Evolutionary conservation across 2,888 invertebrate genomes (phyloP), one percentile per base, ranked within the genome.

Genomic region (Tetragonisca angustula): DNA sequence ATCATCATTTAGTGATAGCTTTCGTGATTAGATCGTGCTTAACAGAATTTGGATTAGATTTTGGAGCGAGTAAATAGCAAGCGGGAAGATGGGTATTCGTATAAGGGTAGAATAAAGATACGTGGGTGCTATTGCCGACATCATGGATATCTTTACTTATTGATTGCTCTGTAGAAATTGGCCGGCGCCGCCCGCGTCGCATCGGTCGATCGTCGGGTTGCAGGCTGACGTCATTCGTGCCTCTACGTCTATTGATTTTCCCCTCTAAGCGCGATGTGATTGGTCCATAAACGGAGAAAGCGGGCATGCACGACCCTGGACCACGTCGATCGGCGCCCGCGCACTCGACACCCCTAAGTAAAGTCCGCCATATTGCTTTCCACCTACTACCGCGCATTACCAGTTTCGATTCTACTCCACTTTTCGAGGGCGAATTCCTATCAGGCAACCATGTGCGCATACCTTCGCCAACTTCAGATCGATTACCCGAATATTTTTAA

Each of bases 181-280:
- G 92, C 92, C 92, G 93, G 92, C 93, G 91, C 92, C 93, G 93
- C 93, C 92, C 92, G 92, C 91, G 89, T 90, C 92, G 92, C 92
- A 91, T 92, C 91, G 93, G 93, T 93, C 93, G 92, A 93, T 93
- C 92, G 92, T 91, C 89, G 82, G 85, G 87, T 90, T 86, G 84
- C 90, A 85, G 81, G 88, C 87, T 93, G 93, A 93, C 93, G 93
- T 93, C 93, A 93, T 83, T 74, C 90, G 85, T 87, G 89, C 88
- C 90, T 89, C 87, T 89, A 87, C 87, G 83, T 83, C 91, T 93
- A 93, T 93, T 93, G 93, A 93, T 93, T 93, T 93, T 92, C 88
- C 86, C 79, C 80, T 76, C 85, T 74, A 86, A 86, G 76, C 85
- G 90, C 89, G 74, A 77, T 85, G 87, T 90, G 86, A 92, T 92